Evolutionary conservation across 92 coral and sea anemone species (phyloP).

Genomic region (Umimayanthus kanabou): DNA sequence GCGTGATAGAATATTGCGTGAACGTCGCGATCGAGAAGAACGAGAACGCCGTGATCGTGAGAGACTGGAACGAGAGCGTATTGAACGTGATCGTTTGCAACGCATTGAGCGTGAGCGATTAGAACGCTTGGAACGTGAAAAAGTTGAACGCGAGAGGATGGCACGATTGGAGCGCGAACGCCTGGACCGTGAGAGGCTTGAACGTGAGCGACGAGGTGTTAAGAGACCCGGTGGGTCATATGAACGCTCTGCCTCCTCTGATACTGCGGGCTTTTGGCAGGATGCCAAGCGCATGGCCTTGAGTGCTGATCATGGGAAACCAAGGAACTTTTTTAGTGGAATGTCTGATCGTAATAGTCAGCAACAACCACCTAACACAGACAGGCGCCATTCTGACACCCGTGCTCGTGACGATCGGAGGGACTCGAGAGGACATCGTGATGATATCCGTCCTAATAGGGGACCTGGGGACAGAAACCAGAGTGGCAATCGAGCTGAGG

Average conservation of each 20-base stretch:
- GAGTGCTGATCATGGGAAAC: slow-evolving; percentile 62
- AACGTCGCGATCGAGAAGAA: slow-evolving; percentile 87
- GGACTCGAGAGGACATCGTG: slow-evolving; percentile 89
- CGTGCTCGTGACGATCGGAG: slow-evolving; percentile 78
- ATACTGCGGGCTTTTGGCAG: slow-evolving; percentile 93
- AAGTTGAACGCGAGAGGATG: slow-evolving; percentile 74
- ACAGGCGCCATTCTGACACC: slow-evolving; percentile 65
- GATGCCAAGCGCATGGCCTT: slow-evolving; percentile 92
- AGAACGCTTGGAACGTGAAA: slow-evolving; percentile 67
- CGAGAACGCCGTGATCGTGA: slow-evolving; percentile 97
- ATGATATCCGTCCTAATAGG: slow-evolving; percentile 60
- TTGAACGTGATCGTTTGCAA: slow-evolving; percentile 91
- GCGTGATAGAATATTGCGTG: slow-evolving; percentile 80
- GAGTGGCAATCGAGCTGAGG: slow-evolving; percentile 65
- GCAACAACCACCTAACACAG: slow-evolving; percentile 53
- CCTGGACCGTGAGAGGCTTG: slow-evolving; percentile 88
- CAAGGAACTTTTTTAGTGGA: slow-evolving; percentile 83
- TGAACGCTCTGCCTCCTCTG: slow-evolving; percentile 69
- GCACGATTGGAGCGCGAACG: slow-evolving; percentile 91
- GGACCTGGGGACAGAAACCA: slow-evolving; percentile 56
- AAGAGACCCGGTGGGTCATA: slow-evolving; percentile 84
- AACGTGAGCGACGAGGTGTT: slow-evolving; percentile 82
- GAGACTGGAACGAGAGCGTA: slow-evolving; percentile 75
- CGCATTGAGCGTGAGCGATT: slow-evolving; percentile 93
- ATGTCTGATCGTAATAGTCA: slow-evolving; percentile 64